These are phyloP conservation scores for Leucopsar rothschildi DNA, from an alignment of 2,113 vertebrate genomes.

Conservation along the genomic window DNA sequence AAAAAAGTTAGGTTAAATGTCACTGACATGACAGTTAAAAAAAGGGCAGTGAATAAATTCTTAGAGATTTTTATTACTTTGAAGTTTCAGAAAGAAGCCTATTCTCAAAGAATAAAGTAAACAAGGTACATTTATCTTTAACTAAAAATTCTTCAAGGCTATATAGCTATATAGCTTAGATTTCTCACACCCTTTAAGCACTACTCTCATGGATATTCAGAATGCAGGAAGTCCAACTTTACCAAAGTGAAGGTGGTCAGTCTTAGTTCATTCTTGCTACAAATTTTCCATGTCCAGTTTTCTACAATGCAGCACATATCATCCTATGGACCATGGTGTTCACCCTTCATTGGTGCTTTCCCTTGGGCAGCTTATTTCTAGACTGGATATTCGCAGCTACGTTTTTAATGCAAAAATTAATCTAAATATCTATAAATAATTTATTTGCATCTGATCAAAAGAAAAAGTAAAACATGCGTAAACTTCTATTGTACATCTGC, in stretches of 20 bases:
- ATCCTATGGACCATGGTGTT: neutral
- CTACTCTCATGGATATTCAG: neutral
- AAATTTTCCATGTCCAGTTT: neutral
- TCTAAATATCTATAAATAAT: neutral
- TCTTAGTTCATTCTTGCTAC: neutral
- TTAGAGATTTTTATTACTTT: neutral
- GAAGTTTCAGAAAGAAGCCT: neutral
- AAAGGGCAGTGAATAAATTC: neutral
- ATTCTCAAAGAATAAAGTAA: neutral
- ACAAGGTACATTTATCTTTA: neutral
- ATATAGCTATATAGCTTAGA: neutral
- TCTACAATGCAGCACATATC: neutral
- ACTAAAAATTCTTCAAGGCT: neutral
- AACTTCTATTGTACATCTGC: neutral
- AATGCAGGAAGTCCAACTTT: neutral
- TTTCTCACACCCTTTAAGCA: neutral
- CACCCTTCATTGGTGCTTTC: neutral
- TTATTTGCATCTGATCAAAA: neutral
- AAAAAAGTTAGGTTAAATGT: neutral
- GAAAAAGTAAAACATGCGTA: neutral
- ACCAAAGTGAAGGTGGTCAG: neutral
- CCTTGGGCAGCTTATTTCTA: neutral
- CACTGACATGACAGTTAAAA: neutral
- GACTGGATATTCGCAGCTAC: neutral
- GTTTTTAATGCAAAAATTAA: neutral